These are phyloP conservation scores for Galendromus occidentalis DNA, from an alignment of 1,140 invertebrate genomes.

Conservation along the genomic window DNA sequence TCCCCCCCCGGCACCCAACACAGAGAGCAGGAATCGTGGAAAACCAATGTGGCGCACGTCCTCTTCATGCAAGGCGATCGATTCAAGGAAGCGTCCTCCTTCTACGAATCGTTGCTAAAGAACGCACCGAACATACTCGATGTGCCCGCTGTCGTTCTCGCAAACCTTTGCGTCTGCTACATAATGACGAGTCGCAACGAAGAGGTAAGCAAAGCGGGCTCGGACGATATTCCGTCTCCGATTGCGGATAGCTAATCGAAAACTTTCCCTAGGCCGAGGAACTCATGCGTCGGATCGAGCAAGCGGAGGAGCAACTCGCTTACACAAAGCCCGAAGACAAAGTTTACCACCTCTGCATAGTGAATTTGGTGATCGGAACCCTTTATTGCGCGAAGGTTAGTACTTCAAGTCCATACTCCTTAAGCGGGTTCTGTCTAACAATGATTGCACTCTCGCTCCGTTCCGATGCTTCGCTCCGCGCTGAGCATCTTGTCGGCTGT, in stretches of 20 bases:
- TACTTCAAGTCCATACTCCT: too few relatives aligned
- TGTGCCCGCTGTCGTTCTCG: conserved; percentile 86
- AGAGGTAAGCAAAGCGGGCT: too few relatives aligned
- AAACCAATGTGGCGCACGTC: conserved; percentile 92
- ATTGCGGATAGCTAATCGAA: too few relatives aligned
- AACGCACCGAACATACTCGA: conserved; percentile 75
- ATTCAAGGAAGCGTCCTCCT: conserved; percentile 90
- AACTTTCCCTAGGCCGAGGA: conserved; percentile 52
- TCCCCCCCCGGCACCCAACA: too few relatives aligned
- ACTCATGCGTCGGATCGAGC: conserved; percentile 93
- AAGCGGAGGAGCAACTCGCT: conserved; percentile 79
- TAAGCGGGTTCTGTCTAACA: too few relatives aligned
- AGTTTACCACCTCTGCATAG: conserved; percentile 89
- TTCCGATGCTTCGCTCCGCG: too few relatives aligned
- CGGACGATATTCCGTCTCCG: too few relatives aligned
- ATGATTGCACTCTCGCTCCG: too few relatives aligned
- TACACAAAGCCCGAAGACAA: conserved; percentile 88
- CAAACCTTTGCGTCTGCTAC: conserved; percentile 95
- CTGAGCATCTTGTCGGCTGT: too few relatives aligned
- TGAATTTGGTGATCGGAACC: conserved; percentile 95
- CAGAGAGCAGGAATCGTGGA: conserved; percentile 89
- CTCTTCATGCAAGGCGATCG: conserved; percentile 98
- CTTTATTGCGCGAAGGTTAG: conserved; percentile 73
- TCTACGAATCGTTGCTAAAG: conserved; percentile 95
- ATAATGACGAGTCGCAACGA: conserved; percentile 98